Evolutionary conservation across 2,113 vertebrate genomes (phyloP), one percentile per base, ranked within the genome.

Genomic region (Ammospiza caudacuta): DNA sequence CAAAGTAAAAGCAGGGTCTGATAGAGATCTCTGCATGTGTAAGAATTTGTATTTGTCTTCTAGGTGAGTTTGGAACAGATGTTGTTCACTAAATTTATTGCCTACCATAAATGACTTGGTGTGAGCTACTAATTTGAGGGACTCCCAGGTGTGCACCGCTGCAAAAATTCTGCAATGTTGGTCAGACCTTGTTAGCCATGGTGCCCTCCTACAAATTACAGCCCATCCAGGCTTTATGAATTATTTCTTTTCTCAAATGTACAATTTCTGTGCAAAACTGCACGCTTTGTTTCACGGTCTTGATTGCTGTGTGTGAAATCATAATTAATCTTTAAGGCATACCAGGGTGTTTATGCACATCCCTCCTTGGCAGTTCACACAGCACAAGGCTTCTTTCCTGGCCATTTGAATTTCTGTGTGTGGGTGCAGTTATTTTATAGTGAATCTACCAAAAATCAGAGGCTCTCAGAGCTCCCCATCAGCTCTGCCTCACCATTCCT

Each of bases 71-170:
- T 90, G 70, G 59, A 97, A 35, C 96, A 96, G 91, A 95, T 94
- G 94, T 69, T 91, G 39, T 79, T 94, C 75, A 62, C 91, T 95
- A 77, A 90, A 94, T 96, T 94, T 91, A 97, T 94, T 96, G 49
- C 83, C 83, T 61, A 66, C 66, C 43, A 77, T 85, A 94, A 95
- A 92, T 89, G 83, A 94, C 78, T 84, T 87, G 69, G 41, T 1
- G 0, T 79, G 85, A 96, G 46, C 77, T 86, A 87, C 80, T 92
- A 92, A 95, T 87, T 72, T 87, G 75, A 94, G 91, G 68, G 88
- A 74, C 49, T 95, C 47, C 86, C 91, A 96, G 94, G 94, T 96
- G 93, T 91, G 78, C 81, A 17, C 9, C 81, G 37, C 88, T 94
- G 77, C 41, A 92, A 52, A 87, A 93, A 52, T 37, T 69, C 51